These are phyloP conservation scores for Podilymbus podiceps DNA, from an alignment of 2,113 vertebrate species.

Conservation along the genomic window DNA sequence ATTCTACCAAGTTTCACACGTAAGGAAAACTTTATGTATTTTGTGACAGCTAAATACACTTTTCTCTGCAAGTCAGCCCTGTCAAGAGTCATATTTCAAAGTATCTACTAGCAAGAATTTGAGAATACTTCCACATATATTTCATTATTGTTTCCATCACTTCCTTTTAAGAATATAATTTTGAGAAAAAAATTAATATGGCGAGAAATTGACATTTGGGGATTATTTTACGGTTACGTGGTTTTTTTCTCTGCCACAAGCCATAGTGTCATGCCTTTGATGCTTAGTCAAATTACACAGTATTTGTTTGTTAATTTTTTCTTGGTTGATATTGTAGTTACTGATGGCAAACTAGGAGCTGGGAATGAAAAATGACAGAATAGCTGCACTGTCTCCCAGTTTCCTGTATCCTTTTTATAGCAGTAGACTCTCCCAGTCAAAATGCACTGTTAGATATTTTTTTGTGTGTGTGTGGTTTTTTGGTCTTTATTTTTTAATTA, in stretches of 20 bases:
- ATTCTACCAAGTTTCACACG: not conserved
- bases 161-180: not conserved
- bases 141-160: not conserved
- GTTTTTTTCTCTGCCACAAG: not conserved
- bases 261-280: not conserved
- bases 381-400: not conserved
- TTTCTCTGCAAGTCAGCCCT: not conserved
- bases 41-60: not conserved
- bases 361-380: not conserved
- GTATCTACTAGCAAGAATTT: not conserved
- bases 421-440: not conserved
- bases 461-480: no score
- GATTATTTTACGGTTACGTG: not conserved
- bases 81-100: not conserved
- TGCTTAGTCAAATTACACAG: not conserved
- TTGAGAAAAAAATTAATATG: not conserved
- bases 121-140: not conserved
- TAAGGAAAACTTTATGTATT: not conserved
- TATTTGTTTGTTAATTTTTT: not conserved
- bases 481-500: not conserved
- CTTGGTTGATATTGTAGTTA: not conserved
- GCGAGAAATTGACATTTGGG: not conserved
- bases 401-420: not conserved
- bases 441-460: not conserved
- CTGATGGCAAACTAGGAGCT: not conserved